Evolutionary conservation across 37 sponge, comb jelly and placozoan genomes (phyloP), one percentile per base, ranked within the genome.

Genomic region (Chondrosia reniformis): DNA sequence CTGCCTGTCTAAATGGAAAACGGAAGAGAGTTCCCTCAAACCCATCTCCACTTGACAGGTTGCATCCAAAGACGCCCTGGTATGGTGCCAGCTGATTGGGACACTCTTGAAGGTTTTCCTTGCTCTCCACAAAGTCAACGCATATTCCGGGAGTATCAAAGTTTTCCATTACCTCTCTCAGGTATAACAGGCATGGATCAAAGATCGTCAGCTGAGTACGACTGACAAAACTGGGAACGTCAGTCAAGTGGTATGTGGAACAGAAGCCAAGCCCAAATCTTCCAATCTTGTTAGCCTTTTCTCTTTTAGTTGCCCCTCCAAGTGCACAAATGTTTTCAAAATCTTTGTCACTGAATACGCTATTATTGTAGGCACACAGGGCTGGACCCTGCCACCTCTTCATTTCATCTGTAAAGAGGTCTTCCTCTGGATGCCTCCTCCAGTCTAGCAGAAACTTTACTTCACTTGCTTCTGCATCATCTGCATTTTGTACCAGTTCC

Each of bases 401-500:
- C 64, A 93, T 57, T 37, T 89, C 94, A 0, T 61, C 56, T 17
- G 80, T 30, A 19, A 93, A 37, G 25, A 93, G 63, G 24, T 75
- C 65, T 28, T 42, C 63, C 34, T 22, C 31, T 1, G 87, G 77
- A 76, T 88, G 81, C 25, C 80, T 57, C 58, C 87, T 64, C 90
- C 90, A 86, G 72, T 93, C 87, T 13, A 93, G 44, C 19, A 93
- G 75, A 75, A 93, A 86, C 74, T 86, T 86, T 12, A 93, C 84
- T 71, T 87, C 66, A 25, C 67, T 84, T 2, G 94, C 94, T 56
- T 57, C 57, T 31, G 94, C 94, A 86, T 93, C 94, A 73, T 93
- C 94, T 45, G 94, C 94, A 86, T 93, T 93, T 69, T 93, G 94
- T 27, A 89, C 80, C 15, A 93, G 73, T 52, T 93, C 94, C 63